Evolutionary conservation across 92 coral and sea anemone species (phyloP), one percentile per base, ranked within the genome.

Genomic region (Paragorgia papillata): DNA sequence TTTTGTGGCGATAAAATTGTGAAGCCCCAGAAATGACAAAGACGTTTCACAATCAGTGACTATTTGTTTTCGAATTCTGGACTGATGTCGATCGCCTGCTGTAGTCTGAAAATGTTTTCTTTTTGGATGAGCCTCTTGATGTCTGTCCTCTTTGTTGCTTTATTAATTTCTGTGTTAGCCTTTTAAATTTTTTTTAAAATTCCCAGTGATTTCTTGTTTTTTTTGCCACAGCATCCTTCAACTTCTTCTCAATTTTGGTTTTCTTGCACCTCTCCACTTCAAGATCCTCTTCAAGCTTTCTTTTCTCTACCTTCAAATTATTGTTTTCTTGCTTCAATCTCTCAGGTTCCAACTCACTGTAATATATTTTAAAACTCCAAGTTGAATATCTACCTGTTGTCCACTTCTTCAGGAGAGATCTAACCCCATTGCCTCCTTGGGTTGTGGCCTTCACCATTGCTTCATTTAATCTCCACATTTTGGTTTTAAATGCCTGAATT

Each of bases 1-100:
- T 71, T 71, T 71, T 1, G 63, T 71, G 1, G 78, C 78, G 5
- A 71, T 29, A 25, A 71, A 71, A 46, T 71, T 71, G 27, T 71
- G 62, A 54, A 71, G 78, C 15, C 78, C 78, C 27, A 71, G 46
- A 24, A 71, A 44, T 9, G 78, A 48, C 34, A 50, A 30, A 18
- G 78, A 29, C 25, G 78, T 35, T 30, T 50, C 48, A 48, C 63
- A 71, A 30, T 71, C 78, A 37, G 43, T 57, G 15, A n/a, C n/a
- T n/a, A n/a, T n/a, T n/a, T n/a, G n/a, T n/a, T n/a, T n/a, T n/a
- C n/a, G n/a, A n/a, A n/a, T 48, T 53, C 9, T 48, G 15, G 13
- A 25, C 34, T 10, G 78, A 37, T 31, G 48, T 65, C 7, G 48
- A 64, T 20, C 46, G 62, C 46, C 63, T 71, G 1, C 32, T 49